Conservation (phyloP, 2,888 invertebrate species). For the Odontomyia ornata region DNA sequence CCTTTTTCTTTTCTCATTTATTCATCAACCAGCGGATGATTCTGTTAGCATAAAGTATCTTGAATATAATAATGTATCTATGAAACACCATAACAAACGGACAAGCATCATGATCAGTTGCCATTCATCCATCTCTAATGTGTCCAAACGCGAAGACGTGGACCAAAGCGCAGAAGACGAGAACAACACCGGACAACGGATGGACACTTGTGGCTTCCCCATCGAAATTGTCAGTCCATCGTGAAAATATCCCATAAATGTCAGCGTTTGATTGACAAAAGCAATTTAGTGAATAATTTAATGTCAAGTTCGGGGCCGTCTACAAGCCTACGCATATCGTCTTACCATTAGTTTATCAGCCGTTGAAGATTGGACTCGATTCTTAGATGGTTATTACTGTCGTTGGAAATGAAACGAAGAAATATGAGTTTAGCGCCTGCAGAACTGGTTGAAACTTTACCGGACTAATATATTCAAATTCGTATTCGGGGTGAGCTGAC, state of each 20-base stretch:
- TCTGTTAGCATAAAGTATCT: slow-evolving; percentile 24
- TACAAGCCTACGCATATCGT: slow-evolving; percentile 31
- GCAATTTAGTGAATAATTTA: slow-evolving; percentile 46
- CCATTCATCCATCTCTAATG: slow-evolving; percentile 29
- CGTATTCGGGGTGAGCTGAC: too few relatives aligned
- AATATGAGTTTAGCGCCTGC: too few relatives aligned
- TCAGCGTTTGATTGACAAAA: slow-evolving; percentile 46
- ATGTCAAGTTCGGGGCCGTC: slow-evolving; percentile 43
- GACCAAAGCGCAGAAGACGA: background rate
- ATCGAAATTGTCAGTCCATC: background rate
- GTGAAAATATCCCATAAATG: slow-evolving; percentile 44
- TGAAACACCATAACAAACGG: slow-evolving; percentile 29
- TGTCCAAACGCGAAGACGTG: background rate
- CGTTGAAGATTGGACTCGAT: background rate
- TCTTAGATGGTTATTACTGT: background rate
- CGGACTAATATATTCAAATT: too few relatives aligned
- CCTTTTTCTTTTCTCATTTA: background rate
- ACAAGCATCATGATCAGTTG: slow-evolving; percentile 33
- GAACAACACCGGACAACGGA: background rate
- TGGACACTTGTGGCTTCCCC: background rate
- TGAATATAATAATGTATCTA: slow-evolving; percentile 7
- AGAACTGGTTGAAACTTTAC: too few relatives aligned
- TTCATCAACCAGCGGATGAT: background rate
- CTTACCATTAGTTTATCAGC: slow-evolving; percentile 29
- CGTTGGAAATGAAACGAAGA: too few relatives aligned